Evolutionary conservation across 2,888 invertebrate genomes (phyloP).

Genomic region (Heliconius cydno): DNA sequence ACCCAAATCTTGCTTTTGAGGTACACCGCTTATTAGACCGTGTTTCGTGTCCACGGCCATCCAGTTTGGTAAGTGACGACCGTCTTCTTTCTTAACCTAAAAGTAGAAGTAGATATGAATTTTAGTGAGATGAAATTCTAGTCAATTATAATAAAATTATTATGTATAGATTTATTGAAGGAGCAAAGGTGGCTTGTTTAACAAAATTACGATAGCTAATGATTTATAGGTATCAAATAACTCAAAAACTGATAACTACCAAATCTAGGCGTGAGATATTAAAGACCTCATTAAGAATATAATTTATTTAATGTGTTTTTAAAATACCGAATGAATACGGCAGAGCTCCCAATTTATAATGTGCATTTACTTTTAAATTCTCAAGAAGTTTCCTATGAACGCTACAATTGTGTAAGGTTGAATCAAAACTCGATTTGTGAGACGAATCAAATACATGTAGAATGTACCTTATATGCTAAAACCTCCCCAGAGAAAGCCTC

Average conservation of each 20-base stretch:
- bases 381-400: not conserved
- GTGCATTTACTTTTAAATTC: not conserved
- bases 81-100: constrained; percentile 72
- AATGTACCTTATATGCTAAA: constrained; percentile 86
- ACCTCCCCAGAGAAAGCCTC: constrained; percentile 88
- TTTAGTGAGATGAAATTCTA: too few relatives aligned
- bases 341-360: too few relatives aligned
- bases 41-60: constrained; percentile 87
- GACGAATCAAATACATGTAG: constrained; percentile 59
- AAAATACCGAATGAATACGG: not conserved
- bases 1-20: constrained; percentile 86
- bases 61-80: constrained; percentile 85
- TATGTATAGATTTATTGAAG: too few relatives aligned
- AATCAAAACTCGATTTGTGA: not conserved
- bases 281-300: too few relatives aligned
- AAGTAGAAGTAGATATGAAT: too few relatives aligned
- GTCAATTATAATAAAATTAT: too few relatives aligned
- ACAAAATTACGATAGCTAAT: too few relatives aligned
- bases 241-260: too few relatives aligned
- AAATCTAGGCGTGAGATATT: too few relatives aligned
- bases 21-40: constrained; percentile 89
- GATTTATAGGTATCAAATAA: too few relatives aligned
- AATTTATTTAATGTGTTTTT: too few relatives aligned
- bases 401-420: not conserved
- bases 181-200: too few relatives aligned